These are phyloP conservation scores for Wiebesia pumilae DNA, from an alignment of 1,140 invertebrate species.

Conservation along the genomic window DNA sequence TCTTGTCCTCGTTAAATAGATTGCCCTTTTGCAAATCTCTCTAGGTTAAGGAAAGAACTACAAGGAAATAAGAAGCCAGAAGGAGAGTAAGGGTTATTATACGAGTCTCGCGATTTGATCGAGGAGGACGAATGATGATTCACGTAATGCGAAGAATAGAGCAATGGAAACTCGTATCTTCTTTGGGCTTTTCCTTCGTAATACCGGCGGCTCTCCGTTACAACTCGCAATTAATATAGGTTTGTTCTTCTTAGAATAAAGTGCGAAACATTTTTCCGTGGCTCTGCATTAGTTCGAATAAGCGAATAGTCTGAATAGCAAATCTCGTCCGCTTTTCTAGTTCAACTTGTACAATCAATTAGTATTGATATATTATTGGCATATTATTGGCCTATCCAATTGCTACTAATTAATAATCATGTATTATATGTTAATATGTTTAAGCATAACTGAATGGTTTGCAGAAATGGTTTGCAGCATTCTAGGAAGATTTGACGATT, in stretches of 20 bases:
- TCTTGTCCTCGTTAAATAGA: background rate
- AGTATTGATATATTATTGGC: too few species aligned
- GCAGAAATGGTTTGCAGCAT: too few species aligned
- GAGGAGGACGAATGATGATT: slow-evolving; percentile 13
- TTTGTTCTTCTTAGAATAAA: background rate
- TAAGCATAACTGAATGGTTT: too few species aligned
- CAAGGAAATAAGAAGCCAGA: background rate
- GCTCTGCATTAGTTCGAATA: background rate
- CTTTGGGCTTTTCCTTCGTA: background rate
- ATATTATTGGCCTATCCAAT: background rate
- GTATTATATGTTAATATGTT: background rate
- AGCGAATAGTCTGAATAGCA: background rate
- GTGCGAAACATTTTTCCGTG: too few species aligned
- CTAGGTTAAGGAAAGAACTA: background rate
- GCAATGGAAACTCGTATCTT: background rate
- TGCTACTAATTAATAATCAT: background rate
- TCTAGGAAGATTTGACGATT: too few species aligned
- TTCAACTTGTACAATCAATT: background rate
- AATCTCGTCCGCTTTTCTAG: background rate
- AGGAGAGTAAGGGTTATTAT: slow-evolving; percentile 4
- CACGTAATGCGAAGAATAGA: background rate
- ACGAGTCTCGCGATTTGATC: background rate
- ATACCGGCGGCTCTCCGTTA: background rate
- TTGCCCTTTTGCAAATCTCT: background rate
- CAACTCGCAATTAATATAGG: slow-evolving; percentile 5